phyloP scores from a whole-genome alignment of 2,113 vertebrate genomes.

The Cyanoliseus patagonus region DNA sequence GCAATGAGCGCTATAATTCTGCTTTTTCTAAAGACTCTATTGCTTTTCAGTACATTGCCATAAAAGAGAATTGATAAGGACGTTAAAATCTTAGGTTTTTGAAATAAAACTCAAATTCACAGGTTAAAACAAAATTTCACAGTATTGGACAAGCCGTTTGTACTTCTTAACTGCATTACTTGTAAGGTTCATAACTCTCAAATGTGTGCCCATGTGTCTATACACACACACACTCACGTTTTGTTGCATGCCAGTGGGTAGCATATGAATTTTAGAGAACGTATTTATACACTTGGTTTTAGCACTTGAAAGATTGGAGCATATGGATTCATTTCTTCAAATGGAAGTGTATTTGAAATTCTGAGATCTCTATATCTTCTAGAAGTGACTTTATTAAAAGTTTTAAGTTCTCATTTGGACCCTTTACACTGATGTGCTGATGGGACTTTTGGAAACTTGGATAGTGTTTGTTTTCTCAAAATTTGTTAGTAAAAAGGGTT shows the following conservation, averaged over 20 bases:
- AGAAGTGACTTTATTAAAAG: neutral
- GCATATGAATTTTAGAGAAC: neutral
- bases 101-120: neutral
- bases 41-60: neutral
- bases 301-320: neutral
- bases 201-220: accelerated
- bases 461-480: neutral
- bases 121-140: neutral
- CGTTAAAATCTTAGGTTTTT: neutral
- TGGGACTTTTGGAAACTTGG: neutral
- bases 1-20: neutral
- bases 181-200: neutral
- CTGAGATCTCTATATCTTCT: neutral
- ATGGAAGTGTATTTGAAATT: neutral
- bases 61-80: neutral
- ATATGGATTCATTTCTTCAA: neutral
- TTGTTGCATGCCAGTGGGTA: neutral
- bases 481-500: neutral
- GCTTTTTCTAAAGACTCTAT: neutral
- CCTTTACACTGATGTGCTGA: neutral
- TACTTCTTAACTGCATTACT: neutral
- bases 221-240: neutral
- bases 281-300: neutral
- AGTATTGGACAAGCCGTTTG: neutral
- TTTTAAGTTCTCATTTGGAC: neutral